Conservation (phyloP, 2,888 invertebrate genomes). For the Choreutis nemorana region DNA sequence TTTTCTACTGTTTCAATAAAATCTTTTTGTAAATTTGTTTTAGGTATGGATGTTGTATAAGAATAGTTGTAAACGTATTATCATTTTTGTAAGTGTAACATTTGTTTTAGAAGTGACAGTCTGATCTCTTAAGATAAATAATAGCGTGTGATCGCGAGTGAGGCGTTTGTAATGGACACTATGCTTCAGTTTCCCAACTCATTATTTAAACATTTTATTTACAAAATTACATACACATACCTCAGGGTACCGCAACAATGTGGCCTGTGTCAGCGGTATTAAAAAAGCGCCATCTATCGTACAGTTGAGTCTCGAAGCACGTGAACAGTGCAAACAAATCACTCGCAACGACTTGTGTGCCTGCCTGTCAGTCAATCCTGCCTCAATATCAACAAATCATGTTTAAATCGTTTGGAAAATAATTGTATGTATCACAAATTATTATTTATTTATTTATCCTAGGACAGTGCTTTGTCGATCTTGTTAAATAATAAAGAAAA, state of each 20-base stretch:
- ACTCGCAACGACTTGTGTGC: conserved; percentile 12
- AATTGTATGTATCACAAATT: conserved; percentile 43
- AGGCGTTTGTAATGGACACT: conserved; percentile 19
- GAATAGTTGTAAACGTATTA: conserved; percentile 55
- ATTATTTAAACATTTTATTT: no score
- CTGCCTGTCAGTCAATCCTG: conserved; percentile 28
- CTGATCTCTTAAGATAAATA: conserved; percentile 61
- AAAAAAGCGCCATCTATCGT: conserved; percentile 4
- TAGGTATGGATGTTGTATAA: conserved; percentile 55
- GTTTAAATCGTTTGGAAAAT: conserved; percentile 34
- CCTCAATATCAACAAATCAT: conserved; percentile 31
- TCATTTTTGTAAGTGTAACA: conserved; percentile 52
- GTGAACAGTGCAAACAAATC: no score
- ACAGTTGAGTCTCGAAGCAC: conserved; percentile 16
- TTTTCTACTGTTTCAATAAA: conserved; percentile 35
- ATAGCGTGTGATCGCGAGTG: conserved; percentile 27
- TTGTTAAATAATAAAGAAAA: conserved; percentile 17
- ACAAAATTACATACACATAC: no score
- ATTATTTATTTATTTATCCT: conserved; percentile 26
- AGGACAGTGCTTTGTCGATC: conserved; percentile 29
- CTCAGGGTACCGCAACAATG: no score
- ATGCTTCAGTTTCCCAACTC: no score
- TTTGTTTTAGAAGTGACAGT: conserved; percentile 58
- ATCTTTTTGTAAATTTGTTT: conserved; percentile 54
- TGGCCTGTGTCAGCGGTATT: no score